Base-by-base conservation (phyloP, 2,797 vertebrate species). In the Brotula barbata region DNA sequence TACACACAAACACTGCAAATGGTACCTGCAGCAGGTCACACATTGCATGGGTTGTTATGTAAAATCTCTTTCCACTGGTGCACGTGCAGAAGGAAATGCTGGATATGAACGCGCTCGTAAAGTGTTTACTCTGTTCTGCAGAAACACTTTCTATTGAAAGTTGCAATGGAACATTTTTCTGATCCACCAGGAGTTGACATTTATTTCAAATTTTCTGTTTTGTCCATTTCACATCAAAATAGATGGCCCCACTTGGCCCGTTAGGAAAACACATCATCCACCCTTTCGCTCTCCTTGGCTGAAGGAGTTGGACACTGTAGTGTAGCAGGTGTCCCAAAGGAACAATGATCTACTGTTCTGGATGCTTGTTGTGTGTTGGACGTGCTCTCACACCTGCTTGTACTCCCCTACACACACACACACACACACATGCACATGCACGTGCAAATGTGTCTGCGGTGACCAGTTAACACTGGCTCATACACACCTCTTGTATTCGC, bases 251-350 rank as follows among this genome's bases (percentile, higher is more conserved):
- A 19, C 58, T 58, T 13, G 68, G 60, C 58, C 66, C 15, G 76
- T 81, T 70, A 57, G 58, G 82, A 71, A 73, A 84, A 71, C 68
- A 41, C 39, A 73, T 46, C 41, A 25, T 41, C 46, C 19, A 33
- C 57, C 68, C 46, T 76, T 64, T 74, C 70, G 74, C 49, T 64
- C 39, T 52, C 59, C 47, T 62, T 71, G 68, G 80, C 78, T 62
- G 50, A 50, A 56, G 48, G 43, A 77, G 53, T 81, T 85, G 85
- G 81, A 81, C 45, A 0, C 16, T 0, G 64, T 73, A 71, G 78
- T 25, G 80, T 64, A 87, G 81, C 88, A 91, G 87, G 87, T 72
- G 81, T 87, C 82, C 72, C 64, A 1, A 17, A 62, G 71, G 71
- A 83, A 91, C 86, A 90, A 83, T 61, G 58, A 66, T 49, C 47